Percentiles rank a stretch among this genome's conserved stretches.
Conservation (phyloP, 2,797 vertebrate species). For the Microchirus variegatus region DNA sequence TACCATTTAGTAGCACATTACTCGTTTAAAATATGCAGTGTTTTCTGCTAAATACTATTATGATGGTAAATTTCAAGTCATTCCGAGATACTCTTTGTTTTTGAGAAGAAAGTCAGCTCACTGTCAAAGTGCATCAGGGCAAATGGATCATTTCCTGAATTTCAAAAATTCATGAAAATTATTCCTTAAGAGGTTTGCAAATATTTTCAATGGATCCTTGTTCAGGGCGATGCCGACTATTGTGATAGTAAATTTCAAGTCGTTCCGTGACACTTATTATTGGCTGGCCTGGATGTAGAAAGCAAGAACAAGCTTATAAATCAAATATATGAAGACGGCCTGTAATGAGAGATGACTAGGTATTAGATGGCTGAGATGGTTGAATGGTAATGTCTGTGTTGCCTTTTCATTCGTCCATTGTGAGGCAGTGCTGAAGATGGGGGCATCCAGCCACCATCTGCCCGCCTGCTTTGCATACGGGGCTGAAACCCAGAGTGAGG, state of each 20-base stretch:
- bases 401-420: constrained; percentile 55
- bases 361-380: constrained; percentile 8
- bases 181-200: no score
- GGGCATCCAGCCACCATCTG: constrained; percentile 37
- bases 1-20: constrained; percentile 11
- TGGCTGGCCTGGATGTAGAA: constrained; percentile 52
- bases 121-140: no score
- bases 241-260: no score
- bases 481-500: constrained; percentile 46
- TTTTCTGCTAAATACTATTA: constrained; percentile 51
- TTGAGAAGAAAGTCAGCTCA: no score
- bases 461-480: constrained; percentile 64
- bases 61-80: no score
- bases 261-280: no score
- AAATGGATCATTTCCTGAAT: no score
- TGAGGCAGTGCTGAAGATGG: background rate
- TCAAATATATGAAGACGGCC: constrained; percentile 50
- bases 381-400: constrained; percentile 51
- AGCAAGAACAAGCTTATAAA: constrained; percentile 63
- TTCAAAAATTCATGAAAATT: no score
- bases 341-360: constrained; percentile 13
- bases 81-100: no score
- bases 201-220: no score
- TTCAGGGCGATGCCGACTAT: no score
- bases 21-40: constrained; percentile 56